Percentiles rank a stretch among this genome's conserved stretches.
phyloP scores from a whole-genome alignment of 2,113 vertebrate genomes.

The Ceyx margarethae region DNA sequence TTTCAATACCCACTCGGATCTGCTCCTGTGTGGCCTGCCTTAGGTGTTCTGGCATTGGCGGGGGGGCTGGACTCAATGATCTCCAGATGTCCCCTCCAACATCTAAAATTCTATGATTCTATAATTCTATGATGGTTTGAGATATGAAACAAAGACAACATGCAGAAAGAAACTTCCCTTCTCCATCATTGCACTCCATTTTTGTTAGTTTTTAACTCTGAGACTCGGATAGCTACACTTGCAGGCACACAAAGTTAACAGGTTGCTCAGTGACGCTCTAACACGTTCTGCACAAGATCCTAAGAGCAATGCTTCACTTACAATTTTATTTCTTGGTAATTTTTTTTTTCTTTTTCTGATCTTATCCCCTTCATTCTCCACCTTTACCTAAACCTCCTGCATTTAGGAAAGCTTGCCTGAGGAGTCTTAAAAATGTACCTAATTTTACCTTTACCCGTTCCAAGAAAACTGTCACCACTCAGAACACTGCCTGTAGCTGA shows the following conservation, averaged over 20 bases:
- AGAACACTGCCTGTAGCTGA: background rate
- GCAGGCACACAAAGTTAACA: background rate
- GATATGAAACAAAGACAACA: background rate
- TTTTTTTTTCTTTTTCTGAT: background rate
- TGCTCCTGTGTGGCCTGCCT: too few relatives aligned
- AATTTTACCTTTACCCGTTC: background rate
- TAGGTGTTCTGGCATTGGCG: too few relatives aligned
- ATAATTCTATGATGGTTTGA: background rate
- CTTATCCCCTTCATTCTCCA: background rate
- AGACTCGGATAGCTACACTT: background rate
- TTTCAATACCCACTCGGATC: too few relatives aligned
- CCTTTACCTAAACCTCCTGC: background rate
- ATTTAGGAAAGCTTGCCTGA: background rate
- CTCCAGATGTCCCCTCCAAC: too few relatives aligned
- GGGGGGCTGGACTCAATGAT: too few relatives aligned
- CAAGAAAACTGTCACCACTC: background rate
- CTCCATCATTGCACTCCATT: background rate
- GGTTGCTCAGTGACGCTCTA: background rate
- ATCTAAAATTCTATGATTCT: too few relatives aligned
- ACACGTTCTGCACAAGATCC: accelerated
- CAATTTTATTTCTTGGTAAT: background rate
- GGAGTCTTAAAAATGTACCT: background rate
- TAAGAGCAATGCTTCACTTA: background rate
- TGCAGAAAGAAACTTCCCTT: background rate
- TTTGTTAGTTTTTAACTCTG: background rate